Evolutionary conservation across 2,888 invertebrate species (phyloP).

Genomic region (Argyresthia albistria): DNA sequence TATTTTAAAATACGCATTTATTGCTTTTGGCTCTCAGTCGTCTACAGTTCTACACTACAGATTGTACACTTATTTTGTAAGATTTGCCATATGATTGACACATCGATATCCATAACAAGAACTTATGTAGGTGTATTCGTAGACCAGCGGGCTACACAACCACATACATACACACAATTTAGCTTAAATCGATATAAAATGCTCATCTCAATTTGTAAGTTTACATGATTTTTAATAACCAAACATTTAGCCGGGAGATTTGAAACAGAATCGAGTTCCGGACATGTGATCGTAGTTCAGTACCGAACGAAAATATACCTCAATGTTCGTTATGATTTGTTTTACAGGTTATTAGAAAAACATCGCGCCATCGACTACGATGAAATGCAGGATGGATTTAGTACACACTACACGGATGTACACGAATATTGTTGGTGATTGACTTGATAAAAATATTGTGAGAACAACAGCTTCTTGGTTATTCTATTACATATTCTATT

Average conservation of each 20-base stretch:
- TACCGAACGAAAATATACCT: constrained; percentile 62
- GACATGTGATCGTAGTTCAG: constrained; percentile 54
- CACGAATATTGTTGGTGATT: too few relatives aligned
- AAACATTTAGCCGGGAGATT: constrained; percentile 54
- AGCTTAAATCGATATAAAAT: neutral
- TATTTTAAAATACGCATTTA: neutral
- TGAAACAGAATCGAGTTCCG: constrained; percentile 63
- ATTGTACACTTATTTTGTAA: too few relatives aligned
- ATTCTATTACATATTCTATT: too few relatives aligned
- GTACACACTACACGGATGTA: too few relatives aligned
- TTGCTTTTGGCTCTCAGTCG: neutral
- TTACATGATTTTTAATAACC: constrained; percentile 52
- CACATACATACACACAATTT: too few relatives aligned
- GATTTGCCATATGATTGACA: too few relatives aligned
- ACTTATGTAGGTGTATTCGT: too few relatives aligned
- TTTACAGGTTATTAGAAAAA: constrained; percentile 65
- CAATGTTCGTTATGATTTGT: constrained; percentile 66
- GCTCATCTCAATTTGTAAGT: constrained; percentile 33
- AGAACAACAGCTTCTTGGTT: too few relatives aligned
- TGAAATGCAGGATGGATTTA: neutral
- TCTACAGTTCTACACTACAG: too few relatives aligned
- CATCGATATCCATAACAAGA: too few relatives aligned
- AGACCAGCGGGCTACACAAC: too few relatives aligned
- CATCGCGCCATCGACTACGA: constrained; percentile 21
- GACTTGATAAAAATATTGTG: too few relatives aligned